These are phyloP conservation scores for Cephus runcator DNA, from an alignment of 2,888 invertebrate species.

Conservation along the genomic window DNA sequence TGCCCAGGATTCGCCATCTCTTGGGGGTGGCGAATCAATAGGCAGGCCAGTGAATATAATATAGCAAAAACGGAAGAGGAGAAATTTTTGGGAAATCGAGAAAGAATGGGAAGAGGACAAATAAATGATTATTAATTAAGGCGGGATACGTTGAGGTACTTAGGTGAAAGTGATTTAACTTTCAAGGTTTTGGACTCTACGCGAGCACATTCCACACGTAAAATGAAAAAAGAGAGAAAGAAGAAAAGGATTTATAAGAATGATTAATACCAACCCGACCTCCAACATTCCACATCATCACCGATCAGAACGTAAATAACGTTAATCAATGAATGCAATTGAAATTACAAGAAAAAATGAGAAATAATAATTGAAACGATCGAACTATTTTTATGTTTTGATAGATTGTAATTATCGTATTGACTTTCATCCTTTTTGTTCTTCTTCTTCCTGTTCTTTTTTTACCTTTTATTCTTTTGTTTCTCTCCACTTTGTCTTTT, in stretches of 20 bases:
- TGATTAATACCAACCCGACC: constrained; percentile 39
- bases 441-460: not conserved
- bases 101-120: not conserved
- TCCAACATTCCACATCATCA: constrained; percentile 50
- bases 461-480: not conserved
- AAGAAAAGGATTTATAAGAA: not conserved
- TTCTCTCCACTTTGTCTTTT: not conserved
- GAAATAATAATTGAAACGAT: constrained; percentile 19
- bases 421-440: constrained; percentile 5
- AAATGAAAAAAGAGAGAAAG: constrained; percentile 25
- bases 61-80: constrained; percentile 4
- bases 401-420: constrained; percentile 24
- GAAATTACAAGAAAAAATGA: not conserved
- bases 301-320: constrained; percentile 32
- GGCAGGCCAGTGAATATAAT: constrained; percentile 47
- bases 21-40: constrained; percentile 21
- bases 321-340: constrained; percentile 13
- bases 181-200: constrained; percentile 38
- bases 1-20: constrained; percentile 40
- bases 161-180: constrained; percentile 47
- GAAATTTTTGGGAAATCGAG: not conserved
- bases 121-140: constrained; percentile 3
- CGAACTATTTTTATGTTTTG: constrained; percentile 7
- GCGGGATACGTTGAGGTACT: constrained; percentile 40
- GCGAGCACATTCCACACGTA: constrained; percentile 51